Percentiles rank a stretch among this genome's conserved stretches.
Evolutionary conservation across 1,140 invertebrate species (phyloP).

Genomic region (Bemisia tabaci): DNA sequence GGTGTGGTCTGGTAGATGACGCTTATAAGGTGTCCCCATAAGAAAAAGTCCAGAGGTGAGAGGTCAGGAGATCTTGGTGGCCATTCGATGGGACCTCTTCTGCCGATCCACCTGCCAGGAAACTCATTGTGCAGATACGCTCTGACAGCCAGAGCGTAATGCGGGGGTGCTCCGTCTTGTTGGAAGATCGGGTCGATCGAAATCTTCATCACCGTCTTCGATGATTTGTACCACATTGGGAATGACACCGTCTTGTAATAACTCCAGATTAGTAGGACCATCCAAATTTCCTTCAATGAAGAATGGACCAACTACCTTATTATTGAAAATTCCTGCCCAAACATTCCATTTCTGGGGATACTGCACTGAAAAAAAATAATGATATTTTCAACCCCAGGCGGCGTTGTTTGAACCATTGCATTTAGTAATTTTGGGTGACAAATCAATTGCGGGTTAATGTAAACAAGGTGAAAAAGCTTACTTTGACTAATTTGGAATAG

Average conservation of each 20-base stretch:
- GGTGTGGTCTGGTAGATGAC: too few relatives aligned
- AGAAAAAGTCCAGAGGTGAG: conserved; percentile 31
- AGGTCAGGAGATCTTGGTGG: conserved; percentile 31
- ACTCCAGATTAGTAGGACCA: conserved; percentile 19
- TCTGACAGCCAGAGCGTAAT: conserved; percentile 25
- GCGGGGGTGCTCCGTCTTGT: conserved; percentile 30
- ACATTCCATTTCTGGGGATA: conserved; percentile 26
- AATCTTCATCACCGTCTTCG: neutral
- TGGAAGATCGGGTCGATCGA: conserved; percentile 22
- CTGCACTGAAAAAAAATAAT: too few relatives aligned
- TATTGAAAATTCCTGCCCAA: conserved; percentile 26
- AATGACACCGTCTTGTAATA: conserved; percentile 20
- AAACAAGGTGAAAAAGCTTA: too few relatives aligned
- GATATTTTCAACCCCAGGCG: too few relatives aligned
- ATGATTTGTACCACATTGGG: neutral
- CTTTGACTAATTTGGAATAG: too few relatives aligned
- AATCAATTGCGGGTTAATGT: too few relatives aligned
- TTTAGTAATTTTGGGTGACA: too few relatives aligned
- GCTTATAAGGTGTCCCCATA: conserved; percentile 30
- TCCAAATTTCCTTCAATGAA: conserved; percentile 23
- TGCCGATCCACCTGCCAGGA: conserved; percentile 31
- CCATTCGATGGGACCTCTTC: conserved; percentile 30
- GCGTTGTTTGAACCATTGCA: too few relatives aligned
- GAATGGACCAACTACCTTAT: conserved; percentile 25
- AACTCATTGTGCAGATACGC: conserved; percentile 26